Base-by-base conservation (phyloP, 2,113 vertebrate genomes). In the Azemiops feae region DNA sequence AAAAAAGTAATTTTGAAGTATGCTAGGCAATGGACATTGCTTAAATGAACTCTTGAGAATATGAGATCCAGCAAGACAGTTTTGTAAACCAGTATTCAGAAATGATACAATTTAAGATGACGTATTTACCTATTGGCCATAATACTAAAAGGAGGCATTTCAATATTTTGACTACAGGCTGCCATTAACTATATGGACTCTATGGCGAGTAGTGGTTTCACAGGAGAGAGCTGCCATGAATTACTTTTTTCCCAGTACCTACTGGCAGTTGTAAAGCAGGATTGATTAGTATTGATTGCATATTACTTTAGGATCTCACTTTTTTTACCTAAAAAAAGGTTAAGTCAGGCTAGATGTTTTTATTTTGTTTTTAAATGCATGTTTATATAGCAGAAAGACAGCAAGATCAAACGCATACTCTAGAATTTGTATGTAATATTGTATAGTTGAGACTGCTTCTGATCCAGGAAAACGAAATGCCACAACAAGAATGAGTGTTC, bases 311-410 rank as follows among this genome's bases (percentile, higher is more conserved):
- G 0, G 34, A 52, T 16, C 5, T 2, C 52, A 1, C 3, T 54
- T 87, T 91, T 6, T 18, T 53, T 0, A 34, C 0, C 47, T 5
- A 1, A 45, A 0, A 53, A 57, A 58, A 2, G 0, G 52, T 0
- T 39, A 3, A n/a, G 30, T 69, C 23, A 88, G 34, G 43, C 47
- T 54, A 30, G 3, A 11, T 88, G 8, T 88, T 92, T 54, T 92
- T 23, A 7, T 34, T 52, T 88, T 88, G 14, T 88, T 92, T 55
- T 92, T 25, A 25, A 50, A 87, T 23, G 10, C 4, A 88, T 34
- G 23, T 20, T 45, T n/a, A 0, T 16, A 0, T 0, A 92, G 54
- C 85, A 3, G 30, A 85, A 81, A 1, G 25, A 0, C 88, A 34
- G n/a, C 50, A 39, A 93, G 16, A 53, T 74, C 34, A 0, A 93